Evolutionary conservation across 2,113 vertebrate species (phyloP), one percentile per base, ranked within the genome.

Genomic region (Syrrhaptes paradoxus): DNA sequence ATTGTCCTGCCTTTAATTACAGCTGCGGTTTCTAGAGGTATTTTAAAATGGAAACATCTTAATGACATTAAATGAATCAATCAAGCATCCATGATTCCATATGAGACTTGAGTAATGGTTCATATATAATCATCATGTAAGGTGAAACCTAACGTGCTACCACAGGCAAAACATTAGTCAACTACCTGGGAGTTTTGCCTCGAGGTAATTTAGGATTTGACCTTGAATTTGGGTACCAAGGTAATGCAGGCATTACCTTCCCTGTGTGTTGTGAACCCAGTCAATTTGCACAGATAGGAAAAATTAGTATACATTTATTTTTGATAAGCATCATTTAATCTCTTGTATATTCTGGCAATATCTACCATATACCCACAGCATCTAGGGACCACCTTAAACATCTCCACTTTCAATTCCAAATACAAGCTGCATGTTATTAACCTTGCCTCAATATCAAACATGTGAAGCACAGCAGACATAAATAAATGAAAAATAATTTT

Each of bases 391-490:
- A 63, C 85, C 85, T 96, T 76, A 93, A 96, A 93, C 32, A 74
- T 73, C 48, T 91, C 65, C 41, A 29, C 13, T 95, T 83, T 74
- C 71, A 85, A 59, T 85, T 96, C 78, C 57, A 84, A 91, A 86
- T 88, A 65, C 87, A 92, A 91, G 38, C 82, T 91, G 75, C 55
- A 73, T 94, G 75, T 88, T 63, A 84, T 91, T 96, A 96, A 96
- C 92, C 82, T 96, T 95, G 85, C 32, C 52, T 93, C 95, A 96
- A 94, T 95, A 94, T 91, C 93, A 96, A 96, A 88, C 36, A 75
- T 13, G 21, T 82, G 72, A 83, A 88, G 72, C 82, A 84, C 38
- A 80, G 63, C 51, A 80, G 72, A 80, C 74, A 76, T 86, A 93
- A 93, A 94, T 78, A 94, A 67, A 58, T 67, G 59, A 88, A 93